Conservation (phyloP, 2,888 invertebrate genomes). For the Pteria penguin region DNA sequence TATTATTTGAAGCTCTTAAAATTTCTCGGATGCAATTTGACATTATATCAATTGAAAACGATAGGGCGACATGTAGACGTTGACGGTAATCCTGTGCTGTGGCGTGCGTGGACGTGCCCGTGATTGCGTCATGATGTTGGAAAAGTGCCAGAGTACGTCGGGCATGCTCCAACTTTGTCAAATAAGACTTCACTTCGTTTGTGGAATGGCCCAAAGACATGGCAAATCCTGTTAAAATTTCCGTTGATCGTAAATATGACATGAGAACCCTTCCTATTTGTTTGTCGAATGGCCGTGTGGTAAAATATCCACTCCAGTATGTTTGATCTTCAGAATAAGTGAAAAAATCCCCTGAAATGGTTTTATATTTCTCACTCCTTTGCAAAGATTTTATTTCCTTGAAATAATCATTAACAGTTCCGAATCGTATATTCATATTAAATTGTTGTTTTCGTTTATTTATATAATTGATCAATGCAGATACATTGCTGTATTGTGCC, state of each 20-base stretch:
- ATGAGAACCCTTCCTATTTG: slow-evolving; percentile 63
- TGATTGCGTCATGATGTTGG: slow-evolving; percentile 99
- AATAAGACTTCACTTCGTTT: slow-evolving; percentile 69
- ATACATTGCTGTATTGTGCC: slow-evolving; percentile 68
- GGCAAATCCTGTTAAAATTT: slow-evolving; percentile 23
- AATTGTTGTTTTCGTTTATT: slow-evolving; percentile 58
- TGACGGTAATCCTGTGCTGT: slow-evolving; percentile 91
- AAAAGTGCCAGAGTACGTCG: slow-evolving; percentile 89
- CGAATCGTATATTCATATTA: slow-evolving; percentile 69
- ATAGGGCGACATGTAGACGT: neutral
- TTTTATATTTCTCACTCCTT: slow-evolving; percentile 41
- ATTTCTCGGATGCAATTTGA: neutral
- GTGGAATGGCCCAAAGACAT: slow-evolving; percentile 75
- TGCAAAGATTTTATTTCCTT: slow-evolving; percentile 28
- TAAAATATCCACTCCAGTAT: slow-evolving; percentile 77
- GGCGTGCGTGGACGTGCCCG: slow-evolving; percentile 93
- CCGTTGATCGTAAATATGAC: slow-evolving; percentile 42
- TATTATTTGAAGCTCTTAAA: neutral
- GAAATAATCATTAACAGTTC: slow-evolving; percentile 73
- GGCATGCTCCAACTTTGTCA: slow-evolving; percentile 81
- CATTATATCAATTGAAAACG: neutral
- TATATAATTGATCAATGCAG: slow-evolving; percentile 70
- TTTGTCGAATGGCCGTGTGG: slow-evolving; percentile 75
- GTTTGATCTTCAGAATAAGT: slow-evolving; percentile 71
- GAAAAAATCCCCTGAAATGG: slow-evolving; percentile 72